Percentiles rank a stretch among this genome's conserved stretches.
Conservation (phyloP, 2,113 vertebrate genomes). For the Platysternon megacephalum region DNA sequence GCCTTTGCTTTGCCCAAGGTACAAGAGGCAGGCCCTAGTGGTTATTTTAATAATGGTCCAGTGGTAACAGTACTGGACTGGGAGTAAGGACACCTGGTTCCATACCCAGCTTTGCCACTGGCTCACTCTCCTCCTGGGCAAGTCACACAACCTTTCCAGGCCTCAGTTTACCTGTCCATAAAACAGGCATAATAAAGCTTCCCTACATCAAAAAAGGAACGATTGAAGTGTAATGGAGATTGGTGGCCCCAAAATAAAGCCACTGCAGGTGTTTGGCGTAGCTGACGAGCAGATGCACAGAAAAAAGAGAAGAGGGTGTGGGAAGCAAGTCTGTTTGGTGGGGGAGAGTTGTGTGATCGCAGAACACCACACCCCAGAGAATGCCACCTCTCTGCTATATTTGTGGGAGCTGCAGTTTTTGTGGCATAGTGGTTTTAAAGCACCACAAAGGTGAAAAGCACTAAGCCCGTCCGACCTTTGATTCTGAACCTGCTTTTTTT, state of each 20-base stretch:
- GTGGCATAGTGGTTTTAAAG: background rate
- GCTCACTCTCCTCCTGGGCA: background rate
- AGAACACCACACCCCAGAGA: background rate
- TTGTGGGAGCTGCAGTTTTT: background rate
- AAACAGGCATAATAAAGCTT: background rate
- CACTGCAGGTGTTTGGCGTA: background rate
- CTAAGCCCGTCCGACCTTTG: background rate
- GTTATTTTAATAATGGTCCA: background rate
- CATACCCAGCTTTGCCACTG: background rate
- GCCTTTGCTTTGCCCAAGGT: background rate
- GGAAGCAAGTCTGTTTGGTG: background rate
- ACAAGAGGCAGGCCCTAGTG: background rate
- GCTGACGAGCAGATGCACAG: background rate
- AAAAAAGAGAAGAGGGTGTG: background rate
- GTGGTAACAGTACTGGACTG: background rate
- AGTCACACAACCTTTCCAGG: background rate
- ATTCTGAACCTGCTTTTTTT: background rate
- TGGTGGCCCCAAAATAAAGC: background rate
- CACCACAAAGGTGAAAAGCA: background rate
- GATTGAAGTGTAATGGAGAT: background rate
- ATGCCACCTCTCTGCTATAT: background rate
- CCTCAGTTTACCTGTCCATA: background rate
- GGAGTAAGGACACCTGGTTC: background rate
- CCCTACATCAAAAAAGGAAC: background rate
- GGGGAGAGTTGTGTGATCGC: background rate